Base-by-base conservation (phyloP, 2,888 invertebrate genomes). In the Reticulitermes lucifugus region DNA sequence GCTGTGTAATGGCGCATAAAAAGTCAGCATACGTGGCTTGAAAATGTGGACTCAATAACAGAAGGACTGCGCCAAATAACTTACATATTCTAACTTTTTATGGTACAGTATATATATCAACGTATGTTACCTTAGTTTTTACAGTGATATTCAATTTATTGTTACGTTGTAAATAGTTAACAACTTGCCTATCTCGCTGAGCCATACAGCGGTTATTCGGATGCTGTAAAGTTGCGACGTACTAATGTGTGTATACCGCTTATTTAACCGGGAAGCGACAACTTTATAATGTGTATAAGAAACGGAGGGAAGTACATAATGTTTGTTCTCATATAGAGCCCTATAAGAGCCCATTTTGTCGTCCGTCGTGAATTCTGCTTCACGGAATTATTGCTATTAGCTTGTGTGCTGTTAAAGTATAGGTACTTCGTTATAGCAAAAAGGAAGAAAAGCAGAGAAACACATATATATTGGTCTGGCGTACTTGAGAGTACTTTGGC, bases 331-430 rank as follows among this genome's bases (percentile, higher is more conserved):
- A 12, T 60, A 60, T 60, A 21, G 60, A 80, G 35, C 60, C 25
- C 6, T 60, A 35, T 60, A 80, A 80, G 35, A 80, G 80, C 35
- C 80, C 80, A 79, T 79, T 79, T 79, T 12, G 79, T n/a, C 14
- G 12, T 79, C 25, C 79, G 51, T 51, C 46, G 6, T 35, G 29
- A 59, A 80, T 29, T 80, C 18, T 35, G 22, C 80, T 18, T 21
- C 22, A 6, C 51, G 60, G 60, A 59, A 35, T 60, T 55, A 80
- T 80, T 80, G 80, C 80, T 80, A 80, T 80, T 60, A 80, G 60
- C 51, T 80, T 55, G 51, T 60, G 80, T 80, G 41, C 80, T 80
- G 35, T 60, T 80, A 80, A 59, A 80, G 80, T 80, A 80, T 80
- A 80, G 80, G 22, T 35, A 41, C 80, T 51, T 35, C 14, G 55